Base-by-base conservation (phyloP, 2,797 vertebrate species). In the Microctenopoma steveboyesi region DNA sequence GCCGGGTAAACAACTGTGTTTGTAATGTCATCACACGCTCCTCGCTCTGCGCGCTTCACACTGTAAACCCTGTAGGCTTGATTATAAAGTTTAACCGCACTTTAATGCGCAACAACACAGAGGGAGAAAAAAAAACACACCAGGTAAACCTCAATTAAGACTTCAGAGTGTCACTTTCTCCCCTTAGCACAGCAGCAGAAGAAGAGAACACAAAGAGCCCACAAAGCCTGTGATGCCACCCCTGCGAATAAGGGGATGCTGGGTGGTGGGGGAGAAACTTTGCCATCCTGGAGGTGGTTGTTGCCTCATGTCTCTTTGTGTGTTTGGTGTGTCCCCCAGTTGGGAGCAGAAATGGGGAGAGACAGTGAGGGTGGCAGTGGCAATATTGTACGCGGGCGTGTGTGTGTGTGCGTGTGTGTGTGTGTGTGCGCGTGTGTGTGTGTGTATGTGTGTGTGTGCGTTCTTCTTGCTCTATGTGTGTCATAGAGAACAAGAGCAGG, bases 251-350 rank as follows among this genome's bases (percentile, higher is more conserved):
- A 49, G 75, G 68, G 82, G 78, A 86, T 83, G 88, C 83, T 81
- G 78, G 82, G 72, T 79, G 88, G 78, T 76, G 76, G 76, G 78
- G 81, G 82, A 79, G 81, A 84, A 85, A 88, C 87, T 93, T 93
- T 92, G 82, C 91, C 83, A 86, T 90, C 87, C 78, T 93, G 89
- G 89, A 91, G 92, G 90, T 92, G 89, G 87, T 91, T 91, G 89
- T 94, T 94, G 92, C 93, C 93, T 94, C 93, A 94, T 92, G 89
- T 88, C 87, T 92, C 89, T 92, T 89, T 89, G 81, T 88, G 86
- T 86, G 80, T 81, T 84, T 88, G 83, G 79, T 87, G 86, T 76
- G 86, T 87, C 88, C 86, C 89, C 76, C 42, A 83, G 86, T 87
- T 89, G 78, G 78, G 78, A 85, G 74, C 66, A 60, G 68, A n/a